Conservation (phyloP, 1,140 invertebrate species). For the Drosophila funebris region DNA sequence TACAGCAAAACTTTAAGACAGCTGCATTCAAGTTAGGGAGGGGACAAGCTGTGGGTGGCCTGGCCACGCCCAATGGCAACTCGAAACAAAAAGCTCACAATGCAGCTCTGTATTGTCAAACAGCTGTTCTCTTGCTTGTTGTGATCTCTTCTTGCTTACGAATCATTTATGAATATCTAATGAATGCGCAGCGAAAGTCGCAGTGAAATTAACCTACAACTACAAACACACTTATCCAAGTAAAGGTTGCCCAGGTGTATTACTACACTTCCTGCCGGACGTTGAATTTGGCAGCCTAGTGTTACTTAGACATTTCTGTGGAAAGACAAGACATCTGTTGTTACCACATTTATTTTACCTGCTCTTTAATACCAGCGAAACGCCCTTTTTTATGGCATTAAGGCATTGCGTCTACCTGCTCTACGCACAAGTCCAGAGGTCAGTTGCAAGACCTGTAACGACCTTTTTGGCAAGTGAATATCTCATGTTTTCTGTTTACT, state of each 20-base stretch:
- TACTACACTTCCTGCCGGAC: not conserved
- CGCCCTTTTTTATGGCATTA: not conserved
- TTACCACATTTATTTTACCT: conserved; percentile 6
- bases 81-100: not conserved
- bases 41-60: conserved; percentile 32
- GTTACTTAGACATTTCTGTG: not conserved
- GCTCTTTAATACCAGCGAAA: not conserved
- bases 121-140: conserved; percentile 18
- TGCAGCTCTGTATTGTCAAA: conserved; percentile 33
- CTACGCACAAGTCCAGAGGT: conserved; percentile 8
- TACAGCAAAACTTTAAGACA: not conserved
- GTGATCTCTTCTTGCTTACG: not conserved
- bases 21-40: conserved; percentile 1
- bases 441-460: not conserved
- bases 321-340: not conserved
- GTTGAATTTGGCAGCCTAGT: not conserved
- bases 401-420: conserved; percentile 9
- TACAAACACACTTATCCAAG: too few species aligned
- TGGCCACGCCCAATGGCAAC: conserved; percentile 17
- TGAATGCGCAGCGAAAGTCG: not conserved
- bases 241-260: not conserved
- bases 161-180: not conserved
- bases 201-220: not conserved
- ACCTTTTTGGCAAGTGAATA: not conserved
- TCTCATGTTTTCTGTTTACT: not conserved